Conservation (phyloP, 2,888 invertebrate genomes). For the Melanargia galathea region DNA sequence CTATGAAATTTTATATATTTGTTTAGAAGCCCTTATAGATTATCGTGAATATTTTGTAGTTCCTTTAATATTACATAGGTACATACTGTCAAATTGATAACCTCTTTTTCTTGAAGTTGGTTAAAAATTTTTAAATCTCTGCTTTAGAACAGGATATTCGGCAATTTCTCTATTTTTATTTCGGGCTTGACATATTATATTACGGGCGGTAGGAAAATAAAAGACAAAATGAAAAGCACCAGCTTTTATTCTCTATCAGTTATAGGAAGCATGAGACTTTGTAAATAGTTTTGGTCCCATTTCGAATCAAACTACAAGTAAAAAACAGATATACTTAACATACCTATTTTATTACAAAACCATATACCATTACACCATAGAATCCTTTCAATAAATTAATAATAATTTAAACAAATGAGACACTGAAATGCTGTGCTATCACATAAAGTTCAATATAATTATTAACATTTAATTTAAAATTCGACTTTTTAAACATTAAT, state of each 20-base stretch:
- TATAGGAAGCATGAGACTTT: conserved; percentile 18
- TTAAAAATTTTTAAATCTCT: no score
- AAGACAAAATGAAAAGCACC: conserved; percentile 32
- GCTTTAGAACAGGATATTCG: no score
- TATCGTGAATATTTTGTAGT: no score
- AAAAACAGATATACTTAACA: conserved; percentile 1
- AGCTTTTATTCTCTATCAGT: conserved; percentile 33
- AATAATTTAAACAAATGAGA: conserved; percentile 1
- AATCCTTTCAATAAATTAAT: neutral
- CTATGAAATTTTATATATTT: no score
- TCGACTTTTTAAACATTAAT: neutral
- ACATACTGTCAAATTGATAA: no score
- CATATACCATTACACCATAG: neutral
- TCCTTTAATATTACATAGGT: no score
- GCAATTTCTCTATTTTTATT: no score
- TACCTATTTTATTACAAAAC: conserved; percentile 2
- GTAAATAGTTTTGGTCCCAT: conserved; percentile 34
- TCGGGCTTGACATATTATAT: no score
- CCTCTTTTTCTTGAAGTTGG: no score
- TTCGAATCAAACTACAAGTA: neutral
- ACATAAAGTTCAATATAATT: neutral
- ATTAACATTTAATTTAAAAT: neutral
- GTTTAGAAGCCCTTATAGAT: no score
- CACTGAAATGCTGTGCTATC: conserved; percentile 7
- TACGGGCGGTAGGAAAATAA: no score